These are phyloP conservation scores for Sinodicranocentrus sp. DNA, from an alignment of 2,888 invertebrate genomes.

Conservation along the genomic window DNA sequence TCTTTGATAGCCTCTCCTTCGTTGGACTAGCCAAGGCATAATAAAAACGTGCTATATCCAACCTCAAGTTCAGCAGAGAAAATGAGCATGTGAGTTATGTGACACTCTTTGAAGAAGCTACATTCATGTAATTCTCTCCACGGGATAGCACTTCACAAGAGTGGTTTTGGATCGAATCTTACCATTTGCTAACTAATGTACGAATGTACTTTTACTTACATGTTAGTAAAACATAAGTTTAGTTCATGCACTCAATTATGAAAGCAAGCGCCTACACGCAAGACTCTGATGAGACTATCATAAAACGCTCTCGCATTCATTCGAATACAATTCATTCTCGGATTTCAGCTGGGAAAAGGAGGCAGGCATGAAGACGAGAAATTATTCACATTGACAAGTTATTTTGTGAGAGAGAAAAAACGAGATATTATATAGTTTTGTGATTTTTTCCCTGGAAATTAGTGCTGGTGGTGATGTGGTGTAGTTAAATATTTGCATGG, in stretches of 20 bases:
- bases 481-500: too few relatives aligned
- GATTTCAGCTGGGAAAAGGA: conserved; percentile 32
- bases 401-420: neutral
- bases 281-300: conserved; percentile 17
- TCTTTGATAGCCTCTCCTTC: neutral
- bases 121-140: conserved; percentile 39
- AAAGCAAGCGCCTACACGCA: conserved; percentile 7
- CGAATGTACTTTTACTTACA: neutral
- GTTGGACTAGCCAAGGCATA: too few relatives aligned
- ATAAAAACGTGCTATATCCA: too few relatives aligned
- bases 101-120: neutral
- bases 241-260: conserved; percentile 23
- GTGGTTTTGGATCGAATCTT: conserved; percentile 23
- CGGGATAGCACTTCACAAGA: conserved; percentile 53
- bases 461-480: neutral
- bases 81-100: neutral
- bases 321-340: conserved; percentile 35
- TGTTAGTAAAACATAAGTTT: neutral
- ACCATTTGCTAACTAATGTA: conserved; percentile 4
- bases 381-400: neutral
- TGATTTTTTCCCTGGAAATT: neutral
- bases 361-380: neutral
- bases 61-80: conserved; percentile 1
- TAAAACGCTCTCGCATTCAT: conserved; percentile 49
- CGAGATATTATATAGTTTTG: conserved; percentile 25